Evolutionary conservation across 1,140 invertebrate genomes (phyloP), one percentile per base, ranked within the genome.

Genomic region (Bombus waltoni): DNA sequence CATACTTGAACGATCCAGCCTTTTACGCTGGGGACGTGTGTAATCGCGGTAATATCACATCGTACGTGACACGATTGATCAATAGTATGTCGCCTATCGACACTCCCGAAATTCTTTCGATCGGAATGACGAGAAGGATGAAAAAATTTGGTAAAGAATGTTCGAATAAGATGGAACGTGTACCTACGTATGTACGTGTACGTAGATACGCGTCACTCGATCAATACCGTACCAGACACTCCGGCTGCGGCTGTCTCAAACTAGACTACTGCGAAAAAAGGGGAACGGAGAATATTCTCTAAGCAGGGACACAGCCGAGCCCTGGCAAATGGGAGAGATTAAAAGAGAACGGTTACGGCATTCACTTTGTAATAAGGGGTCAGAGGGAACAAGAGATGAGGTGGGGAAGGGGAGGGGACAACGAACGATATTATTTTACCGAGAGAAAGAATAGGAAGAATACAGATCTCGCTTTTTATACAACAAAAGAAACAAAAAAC

Each of bases 181-280:
- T 47, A 81, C 28, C 11, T 38, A 62, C 53, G 74, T 73, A 53
- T 38, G 28, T 71, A 84, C 47, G 68, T 32, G 5, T 57, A 79
- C 38, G 72, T 81, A 76, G n/a, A 73, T 91, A 81, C 66, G 74
- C 75, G 79, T 87, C 73, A 68, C 76, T 83, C 86, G 91, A 92
- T 92, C 91, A 92, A 92, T 92, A 92, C 91, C 87, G 88, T 87
- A 90, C 89, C 87, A 92, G 91, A 90, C 90, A 91, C 88, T 89
- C 88, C 83, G 88, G 81, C 88, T 89, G 88, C 86, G 47, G 77
- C 77, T 62, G 76, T 87, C 79, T 65, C 85, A 87, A 87, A 84
- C 74, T 82, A 76, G 85, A 86, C 47, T 74, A 62, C 40, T 38
- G 13, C 44, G 44, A 71, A 78, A 81, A 78, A 79, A 85, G 42